Percentiles rank a stretch among this genome's conserved stretches.
Conservation (phyloP, 2,888 invertebrate genomes). For the Leucania comma region DNA sequence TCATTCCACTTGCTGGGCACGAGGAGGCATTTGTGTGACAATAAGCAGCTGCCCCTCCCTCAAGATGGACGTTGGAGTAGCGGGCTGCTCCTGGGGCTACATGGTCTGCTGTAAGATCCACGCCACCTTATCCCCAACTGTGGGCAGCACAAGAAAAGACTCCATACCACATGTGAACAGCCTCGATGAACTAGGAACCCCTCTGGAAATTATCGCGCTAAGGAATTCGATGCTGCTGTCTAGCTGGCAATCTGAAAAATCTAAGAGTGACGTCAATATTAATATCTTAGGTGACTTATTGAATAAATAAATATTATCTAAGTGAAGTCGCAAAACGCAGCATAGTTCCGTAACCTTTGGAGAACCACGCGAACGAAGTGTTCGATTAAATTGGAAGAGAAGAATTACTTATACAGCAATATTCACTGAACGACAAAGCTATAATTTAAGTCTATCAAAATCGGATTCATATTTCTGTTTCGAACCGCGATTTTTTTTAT, state of each 20-base stretch:
- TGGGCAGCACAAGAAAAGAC: slow-evolving; percentile 47
- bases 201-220: slow-evolving; percentile 59
- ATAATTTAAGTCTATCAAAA: background rate
- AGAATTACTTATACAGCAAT: background rate
- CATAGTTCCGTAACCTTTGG: too few species aligned
- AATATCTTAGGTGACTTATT: slow-evolving; percentile 22
- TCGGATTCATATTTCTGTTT: too few species aligned
- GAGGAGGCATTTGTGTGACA: slow-evolving; percentile 76
- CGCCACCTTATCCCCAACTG: slow-evolving; percentile 60
- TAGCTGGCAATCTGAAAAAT: slow-evolving; percentile 25
- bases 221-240: slow-evolving; percentile 53
- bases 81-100: slow-evolving; percentile 72
- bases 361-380: too few species aligned
- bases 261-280: slow-evolving; percentile 1
- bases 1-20: slow-evolving; percentile 78
- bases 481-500: too few species aligned
- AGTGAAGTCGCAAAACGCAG: too few species aligned
- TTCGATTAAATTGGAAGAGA: background rate
- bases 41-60: slow-evolving; percentile 67
- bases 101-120: slow-evolving; percentile 76
- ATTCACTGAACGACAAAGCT: background rate
- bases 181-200: slow-evolving; percentile 57
- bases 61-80: slow-evolving; percentile 68
- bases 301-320: slow-evolving; percentile 20
- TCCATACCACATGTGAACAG: slow-evolving; percentile 28